These are phyloP conservation scores for Allygus modestus DNA, from an alignment of 2,888 invertebrate species.

Conservation along the genomic window DNA sequence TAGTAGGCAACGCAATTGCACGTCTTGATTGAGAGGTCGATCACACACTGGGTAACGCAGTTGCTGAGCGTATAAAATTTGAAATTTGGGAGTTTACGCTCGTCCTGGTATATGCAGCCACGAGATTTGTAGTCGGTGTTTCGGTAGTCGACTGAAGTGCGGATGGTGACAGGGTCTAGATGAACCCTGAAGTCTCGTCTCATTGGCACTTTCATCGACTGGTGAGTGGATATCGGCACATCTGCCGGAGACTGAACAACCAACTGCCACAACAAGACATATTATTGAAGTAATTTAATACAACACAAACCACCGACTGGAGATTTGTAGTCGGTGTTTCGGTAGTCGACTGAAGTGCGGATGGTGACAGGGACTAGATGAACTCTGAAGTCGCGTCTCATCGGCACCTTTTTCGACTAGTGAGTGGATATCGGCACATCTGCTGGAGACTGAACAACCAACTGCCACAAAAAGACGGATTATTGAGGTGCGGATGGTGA, in stretches of 20 bases:
- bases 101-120: neutral
- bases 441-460: too few relatives aligned
- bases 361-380: neutral
- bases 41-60: neutral
- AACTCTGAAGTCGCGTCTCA: constrained; percentile 20
- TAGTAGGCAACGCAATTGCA: constrained; percentile 18
- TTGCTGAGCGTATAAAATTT: neutral
- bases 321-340: neutral
- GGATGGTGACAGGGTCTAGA: neutral
- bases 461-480: too few relatives aligned
- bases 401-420: neutral
- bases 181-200: neutral
- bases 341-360: neutral
- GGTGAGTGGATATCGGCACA: neutral
- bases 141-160: neutral
- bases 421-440: neutral
- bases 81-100: neutral
- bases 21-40: neutral
- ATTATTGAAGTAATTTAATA: too few relatives aligned
- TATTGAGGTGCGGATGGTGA: too few relatives aligned
- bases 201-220: constrained; percentile 17
- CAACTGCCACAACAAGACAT: neutral
- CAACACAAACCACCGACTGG: too few relatives aligned
- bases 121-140: neutral
- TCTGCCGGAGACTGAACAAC: constrained; percentile 27